Evolutionary conservation across 2,888 invertebrate genomes (phyloP), one percentile per base, ranked within the genome.

Genomic region (Caenorhabditis panamensis): DNA sequence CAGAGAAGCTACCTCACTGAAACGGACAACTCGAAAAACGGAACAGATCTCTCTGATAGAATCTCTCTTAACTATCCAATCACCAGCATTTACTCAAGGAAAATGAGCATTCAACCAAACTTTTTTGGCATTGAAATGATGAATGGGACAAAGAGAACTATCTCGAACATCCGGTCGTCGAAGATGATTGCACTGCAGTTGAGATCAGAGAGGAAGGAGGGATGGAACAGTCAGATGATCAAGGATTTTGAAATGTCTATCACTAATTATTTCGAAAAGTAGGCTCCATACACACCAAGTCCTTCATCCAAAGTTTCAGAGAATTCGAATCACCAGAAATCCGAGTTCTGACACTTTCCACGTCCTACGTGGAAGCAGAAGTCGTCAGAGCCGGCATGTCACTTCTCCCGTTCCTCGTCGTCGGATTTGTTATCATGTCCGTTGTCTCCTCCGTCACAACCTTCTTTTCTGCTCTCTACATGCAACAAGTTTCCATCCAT

Each of bases 351-450:
- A 87, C 86, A 36, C 82, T 89, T 8, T 86, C 86, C 47, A 89
- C 89, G 0, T 86, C 89, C 2, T 89, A 83, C 44, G 88, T 89
- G 8, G 89, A 89, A 63, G 73, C 84, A 22, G 89, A 89, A 67
- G 88, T 89, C 6, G 88, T 89, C 11, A 61, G 87, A 58, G 84
- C 86, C 36, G 86, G 86, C 53, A 85, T 85, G 85, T 79, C 78
- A 9, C 76, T 89, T 68, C 79, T 89, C 1, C 89, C 89, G 5
- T 89, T 87, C 61, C 73, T 89, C 20, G 67, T 85, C 26, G 83
- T 89, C 36, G 89, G 89, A 9, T 89, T 89, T 67, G 79, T 81
- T 24, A 89, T 89, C 47, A 89, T 89, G 89, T 82, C 84, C 8
- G 62, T 83, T 16, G 84, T 88, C 22, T 87, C 88, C 0, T 82